Evolutionary conservation across 2,113 vertebrate species (phyloP).

Genomic region (Astatoreochromis straeleni): DNA sequence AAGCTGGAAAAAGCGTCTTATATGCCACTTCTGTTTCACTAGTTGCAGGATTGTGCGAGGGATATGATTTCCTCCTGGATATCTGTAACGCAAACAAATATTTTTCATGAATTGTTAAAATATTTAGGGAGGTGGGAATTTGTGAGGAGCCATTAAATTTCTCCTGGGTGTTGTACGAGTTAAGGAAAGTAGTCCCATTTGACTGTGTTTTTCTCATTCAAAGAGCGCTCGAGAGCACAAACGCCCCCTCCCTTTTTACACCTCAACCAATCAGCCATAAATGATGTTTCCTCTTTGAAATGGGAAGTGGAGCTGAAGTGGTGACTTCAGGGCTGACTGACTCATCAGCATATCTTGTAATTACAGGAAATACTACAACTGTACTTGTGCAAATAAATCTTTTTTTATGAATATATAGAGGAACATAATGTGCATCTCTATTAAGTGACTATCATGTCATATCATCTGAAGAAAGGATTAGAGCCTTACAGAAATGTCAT

Average conservation of each 20-base stretch:
- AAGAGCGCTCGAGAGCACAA: conserved; percentile 1
- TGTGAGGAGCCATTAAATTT: neutral
- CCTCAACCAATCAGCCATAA: conserved; percentile 41
- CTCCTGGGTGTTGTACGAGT: neutral
- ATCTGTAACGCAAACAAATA: neutral
- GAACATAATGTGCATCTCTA: neutral
- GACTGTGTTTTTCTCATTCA: neutral
- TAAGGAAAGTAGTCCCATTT: neutral
- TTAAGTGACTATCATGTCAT: neutral
- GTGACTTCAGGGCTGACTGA: conserved; percentile 28
- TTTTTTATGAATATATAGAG: neutral
- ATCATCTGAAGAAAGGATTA: neutral
- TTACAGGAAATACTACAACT: conserved; percentile 48
- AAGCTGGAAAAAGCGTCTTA: neutral
- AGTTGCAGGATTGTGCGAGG: neutral
- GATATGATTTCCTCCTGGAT: neutral
- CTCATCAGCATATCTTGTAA: conserved; percentile 39
- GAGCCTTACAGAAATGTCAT: neutral
- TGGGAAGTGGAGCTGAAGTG: conserved; percentile 45
- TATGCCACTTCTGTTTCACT: neutral
- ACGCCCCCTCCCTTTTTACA: conserved; percentile 42
- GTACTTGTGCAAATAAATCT: neutral
- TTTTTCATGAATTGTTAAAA: neutral
- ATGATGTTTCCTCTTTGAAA: conserved; percentile 58
- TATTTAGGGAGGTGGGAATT: neutral